Conservation (phyloP, 23 tunicate genomes). For the Halocynthia aurantium region DNA sequence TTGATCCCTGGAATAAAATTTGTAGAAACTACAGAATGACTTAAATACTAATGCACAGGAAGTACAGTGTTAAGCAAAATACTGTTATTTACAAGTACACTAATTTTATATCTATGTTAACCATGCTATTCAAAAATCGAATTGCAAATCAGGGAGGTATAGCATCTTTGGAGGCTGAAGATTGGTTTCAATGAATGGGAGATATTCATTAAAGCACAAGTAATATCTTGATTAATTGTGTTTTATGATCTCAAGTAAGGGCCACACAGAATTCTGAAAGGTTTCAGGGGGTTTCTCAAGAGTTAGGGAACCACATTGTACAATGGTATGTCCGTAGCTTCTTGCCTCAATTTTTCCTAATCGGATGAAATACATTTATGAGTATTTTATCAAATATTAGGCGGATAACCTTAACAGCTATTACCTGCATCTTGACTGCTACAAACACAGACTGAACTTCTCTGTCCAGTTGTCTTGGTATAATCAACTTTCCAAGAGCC, state of each 20-base stretch:
- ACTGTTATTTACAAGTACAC: background rate
- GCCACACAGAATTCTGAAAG: too few relatives aligned
- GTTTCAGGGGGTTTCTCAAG: too few relatives aligned
- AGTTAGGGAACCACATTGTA: too few relatives aligned
- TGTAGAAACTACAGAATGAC: background rate
- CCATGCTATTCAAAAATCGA: background rate
- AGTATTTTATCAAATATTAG: background rate
- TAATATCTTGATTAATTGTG: too few relatives aligned
- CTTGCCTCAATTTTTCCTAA: too few relatives aligned
- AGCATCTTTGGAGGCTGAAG: too few relatives aligned
- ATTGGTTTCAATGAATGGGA: too few relatives aligned
- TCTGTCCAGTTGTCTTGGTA: conserved; percentile 54
- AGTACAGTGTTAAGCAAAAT: background rate
- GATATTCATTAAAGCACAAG: too few relatives aligned
- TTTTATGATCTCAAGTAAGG: too few relatives aligned
- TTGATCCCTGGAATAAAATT: background rate
- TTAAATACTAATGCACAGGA: background rate
- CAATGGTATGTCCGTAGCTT: too few relatives aligned
- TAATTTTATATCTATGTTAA: background rate
- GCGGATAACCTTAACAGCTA: background rate
- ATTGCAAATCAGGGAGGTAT: background rate
- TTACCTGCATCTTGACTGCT: conserved; percentile 97
- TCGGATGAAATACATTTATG: too few relatives aligned
- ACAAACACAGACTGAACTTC: conserved; percentile 80
- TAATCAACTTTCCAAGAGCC: conserved; percentile 41